A percentile compares a stretch with the other conserved stretches of the same genome.
Conservation (phyloP, 2,113 vertebrate genomes). For the Pachyramphus minor region DNA sequence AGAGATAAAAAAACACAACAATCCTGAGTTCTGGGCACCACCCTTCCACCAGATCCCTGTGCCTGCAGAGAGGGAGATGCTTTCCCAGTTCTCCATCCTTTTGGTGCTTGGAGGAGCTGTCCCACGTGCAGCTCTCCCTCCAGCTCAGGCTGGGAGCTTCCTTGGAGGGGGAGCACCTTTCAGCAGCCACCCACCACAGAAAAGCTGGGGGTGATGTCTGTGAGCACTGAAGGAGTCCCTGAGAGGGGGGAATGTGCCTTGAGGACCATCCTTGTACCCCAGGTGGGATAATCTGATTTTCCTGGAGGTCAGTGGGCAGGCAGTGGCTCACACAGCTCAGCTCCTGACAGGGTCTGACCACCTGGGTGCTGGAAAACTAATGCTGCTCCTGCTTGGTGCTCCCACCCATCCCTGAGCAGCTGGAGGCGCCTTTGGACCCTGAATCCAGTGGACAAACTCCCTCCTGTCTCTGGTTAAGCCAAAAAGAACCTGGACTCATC, state of each 20-base stretch:
- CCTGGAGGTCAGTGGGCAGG: neutral
- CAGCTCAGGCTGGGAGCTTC: neutral
- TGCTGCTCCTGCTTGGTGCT: neutral
- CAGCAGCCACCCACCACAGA: neutral
- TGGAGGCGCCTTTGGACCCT: neutral
- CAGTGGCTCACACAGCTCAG: neutral
- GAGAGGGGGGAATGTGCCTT: neutral
- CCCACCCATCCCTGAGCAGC: accelerated
- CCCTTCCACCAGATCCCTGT: neutral
- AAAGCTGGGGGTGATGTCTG: neutral
- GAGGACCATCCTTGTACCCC: neutral
- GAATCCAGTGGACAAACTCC: neutral
- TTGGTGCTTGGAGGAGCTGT: neutral
- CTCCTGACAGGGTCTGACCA: neutral
- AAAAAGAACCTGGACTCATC: neutral
- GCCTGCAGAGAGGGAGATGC: neutral
- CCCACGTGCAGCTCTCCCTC: neutral
- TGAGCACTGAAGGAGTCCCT: neutral
- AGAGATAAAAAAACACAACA: neutral
- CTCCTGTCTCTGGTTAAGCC: neutral
- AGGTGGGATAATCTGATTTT: neutral
- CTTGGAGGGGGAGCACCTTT: neutral
- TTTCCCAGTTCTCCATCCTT: neutral
- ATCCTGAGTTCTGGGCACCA: neutral
- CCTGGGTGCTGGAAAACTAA: neutral